phyloP scores from a whole-genome alignment of 1,140 invertebrate species.

The Ceratina calcarata region DNA sequence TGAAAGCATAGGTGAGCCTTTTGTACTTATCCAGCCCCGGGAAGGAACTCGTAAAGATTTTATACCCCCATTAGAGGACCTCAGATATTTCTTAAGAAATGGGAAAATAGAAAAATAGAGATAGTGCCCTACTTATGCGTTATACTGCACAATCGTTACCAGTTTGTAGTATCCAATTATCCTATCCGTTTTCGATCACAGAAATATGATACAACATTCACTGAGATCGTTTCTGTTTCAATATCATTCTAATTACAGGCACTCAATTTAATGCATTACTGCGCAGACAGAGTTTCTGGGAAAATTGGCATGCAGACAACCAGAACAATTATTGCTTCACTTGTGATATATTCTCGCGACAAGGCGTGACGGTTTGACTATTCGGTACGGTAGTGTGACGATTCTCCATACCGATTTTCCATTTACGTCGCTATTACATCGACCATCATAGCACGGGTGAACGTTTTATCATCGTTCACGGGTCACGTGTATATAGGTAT shows the following conservation, averaged over 20 bases:
- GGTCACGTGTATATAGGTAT: neutral
- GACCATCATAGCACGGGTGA: neutral
- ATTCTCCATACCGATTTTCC: neutral
- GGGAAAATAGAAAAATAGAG: neutral
- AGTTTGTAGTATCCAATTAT: no score
- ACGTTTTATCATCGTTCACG: neutral
- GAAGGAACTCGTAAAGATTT: neutral
- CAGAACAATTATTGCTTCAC: constrained; percentile 2
- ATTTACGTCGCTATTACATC: neutral
- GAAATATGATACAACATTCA: no score
- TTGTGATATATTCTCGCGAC: neutral
- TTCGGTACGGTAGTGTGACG: no score
- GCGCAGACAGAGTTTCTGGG: neutral
- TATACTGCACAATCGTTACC: no score
- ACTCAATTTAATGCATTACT: no score
- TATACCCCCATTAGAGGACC: neutral
- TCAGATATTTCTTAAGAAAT: neutral
- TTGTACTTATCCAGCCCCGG: neutral
- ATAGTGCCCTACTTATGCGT: neutral
- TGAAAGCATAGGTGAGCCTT: neutral
- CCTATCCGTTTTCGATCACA: no score
- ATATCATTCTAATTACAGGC: neutral
- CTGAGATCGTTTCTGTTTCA: neutral
- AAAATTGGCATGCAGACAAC: constrained; percentile 22
- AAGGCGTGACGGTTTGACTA: neutral